Evolutionary conservation across 2,797 vertebrate genomes (phyloP), one percentile per base, ranked within the genome.

Genomic region (Syndactyla subalaris): DNA sequence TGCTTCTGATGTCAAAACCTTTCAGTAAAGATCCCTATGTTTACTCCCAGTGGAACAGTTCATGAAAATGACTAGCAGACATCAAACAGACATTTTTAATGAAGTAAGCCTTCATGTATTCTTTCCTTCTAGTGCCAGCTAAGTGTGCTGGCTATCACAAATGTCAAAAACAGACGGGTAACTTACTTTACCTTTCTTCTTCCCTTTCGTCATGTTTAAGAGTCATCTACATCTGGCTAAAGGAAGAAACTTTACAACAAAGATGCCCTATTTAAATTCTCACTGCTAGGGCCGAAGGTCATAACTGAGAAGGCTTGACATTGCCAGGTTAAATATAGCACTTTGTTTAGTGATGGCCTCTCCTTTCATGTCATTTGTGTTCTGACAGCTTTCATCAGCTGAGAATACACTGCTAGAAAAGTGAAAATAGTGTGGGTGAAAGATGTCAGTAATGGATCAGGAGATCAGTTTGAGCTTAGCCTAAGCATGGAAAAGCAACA

Each of bases 251-350:
- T 77, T 85, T 45, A 39, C 63, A 91, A 96, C 30, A n/a, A 70
- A 89, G 38, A 70, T 39, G n/a, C 7, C 41, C 52, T 7, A 1
- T 75, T 88, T 94, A 55, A 81, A 93, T 36, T 57, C 55, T 82
- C 49, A 34, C 76, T 83, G 43, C 17, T 19, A n/a, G 61, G 57
- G 57, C 85, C 94, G 88, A 96, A 96, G 94, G 95, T 96, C 91
- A 91, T 30, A 86, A 26, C 26, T 57, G 52, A 82, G 59, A 67
- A 92, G 52, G 8, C 71, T 59, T 27, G 76, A 78, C 65, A 89
- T 75, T 73, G 65, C 39, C 86, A 85, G 78, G 92, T 95, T 97
- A 97, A 96, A 97, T 97, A 96, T 95, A 96, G 96, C 41, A 68
- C 65, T 82, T 90, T 63, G 89, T 90, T 90, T 92, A 67, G 70